phyloP scores from a whole-genome alignment of 2,113 vertebrate genomes.

The Myrmecophaga tridactyla region DNA sequence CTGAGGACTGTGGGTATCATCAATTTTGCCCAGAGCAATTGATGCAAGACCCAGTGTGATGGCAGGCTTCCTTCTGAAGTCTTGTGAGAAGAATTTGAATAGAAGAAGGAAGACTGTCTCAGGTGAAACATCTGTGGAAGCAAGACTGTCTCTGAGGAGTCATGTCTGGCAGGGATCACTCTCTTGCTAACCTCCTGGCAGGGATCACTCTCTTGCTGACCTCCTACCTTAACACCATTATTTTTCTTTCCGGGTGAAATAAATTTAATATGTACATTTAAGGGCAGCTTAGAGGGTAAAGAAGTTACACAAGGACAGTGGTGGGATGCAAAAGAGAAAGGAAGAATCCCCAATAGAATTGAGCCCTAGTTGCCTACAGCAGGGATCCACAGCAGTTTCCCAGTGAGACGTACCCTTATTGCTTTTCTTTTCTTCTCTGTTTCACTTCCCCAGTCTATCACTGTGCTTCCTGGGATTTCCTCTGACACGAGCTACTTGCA shows the following conservation, averaged over 20 bases:
- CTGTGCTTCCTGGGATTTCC: not conserved
- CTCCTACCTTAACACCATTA: not conserved
- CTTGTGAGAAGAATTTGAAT: not conserved
- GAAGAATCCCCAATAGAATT: not conserved
- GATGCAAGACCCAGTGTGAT: not conserved
- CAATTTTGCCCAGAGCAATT: not conserved
- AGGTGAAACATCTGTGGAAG: not conserved
- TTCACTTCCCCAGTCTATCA: not conserved
- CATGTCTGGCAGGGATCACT: not conserved
- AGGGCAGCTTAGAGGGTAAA: not conserved
- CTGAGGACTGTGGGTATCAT: not conserved
- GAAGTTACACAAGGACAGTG: not conserved
- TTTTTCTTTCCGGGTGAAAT: not conserved
- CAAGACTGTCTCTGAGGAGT: not conserved
- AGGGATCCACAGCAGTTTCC: not conserved
- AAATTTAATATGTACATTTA: constrained; percentile 37
- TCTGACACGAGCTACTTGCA: not conserved
- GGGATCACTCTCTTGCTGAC: no score
- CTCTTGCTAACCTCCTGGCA: not conserved
- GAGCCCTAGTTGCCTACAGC: not conserved
- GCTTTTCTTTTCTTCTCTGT: not conserved
- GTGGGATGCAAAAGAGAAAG: not conserved
- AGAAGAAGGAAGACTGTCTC: not conserved
- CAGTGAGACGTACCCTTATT: not conserved
- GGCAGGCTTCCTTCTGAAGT: not conserved